Conservation (phyloP, 2,797 vertebrate species). For the Cacajao melanocephalus region DNA sequence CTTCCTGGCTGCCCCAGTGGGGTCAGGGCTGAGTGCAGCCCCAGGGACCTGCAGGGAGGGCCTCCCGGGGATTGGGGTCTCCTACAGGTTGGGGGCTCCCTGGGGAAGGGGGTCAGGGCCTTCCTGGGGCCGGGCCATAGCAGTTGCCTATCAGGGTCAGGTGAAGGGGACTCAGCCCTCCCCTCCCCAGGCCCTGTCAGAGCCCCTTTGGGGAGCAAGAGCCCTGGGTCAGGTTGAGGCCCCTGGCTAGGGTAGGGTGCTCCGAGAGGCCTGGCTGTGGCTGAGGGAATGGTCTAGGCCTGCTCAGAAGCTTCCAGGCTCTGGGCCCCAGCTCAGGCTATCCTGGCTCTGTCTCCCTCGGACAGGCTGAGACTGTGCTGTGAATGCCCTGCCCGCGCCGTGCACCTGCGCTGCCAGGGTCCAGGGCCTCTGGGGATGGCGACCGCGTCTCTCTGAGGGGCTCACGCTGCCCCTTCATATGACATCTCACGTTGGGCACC, state of each 20-base stretch:
- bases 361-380: rapidly evolving
- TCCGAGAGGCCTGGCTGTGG: not conserved
- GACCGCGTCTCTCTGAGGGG: not conserved
- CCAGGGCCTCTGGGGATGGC: rapidly evolving
- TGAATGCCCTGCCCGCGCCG: not conserved
- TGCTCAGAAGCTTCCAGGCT: not conserved
- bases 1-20: not conserved
- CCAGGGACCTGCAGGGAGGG: not conserved
- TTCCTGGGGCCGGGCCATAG: not conserved
- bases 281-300: not conserved
- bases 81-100: not conserved
- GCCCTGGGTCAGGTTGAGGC: not conserved
- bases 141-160: not conserved
- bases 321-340: not conserved
- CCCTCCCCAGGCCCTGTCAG: no score
- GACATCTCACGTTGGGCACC: rapidly evolving
- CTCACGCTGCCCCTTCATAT: not conserved
- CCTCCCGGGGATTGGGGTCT: not conserved
- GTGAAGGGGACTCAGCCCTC: not conserved
- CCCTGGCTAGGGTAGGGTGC: rapidly evolving
- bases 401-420: not conserved
- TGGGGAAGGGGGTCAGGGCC: not conserved
- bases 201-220: not conserved
- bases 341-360: not conserved
- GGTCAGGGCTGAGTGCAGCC: not conserved